Percentiles rank a stretch among this genome's conserved stretches.
These are phyloP conservation scores for Calameuta idolon DNA, from an alignment of 2,888 invertebrate species.

Conservation along the genomic window DNA sequence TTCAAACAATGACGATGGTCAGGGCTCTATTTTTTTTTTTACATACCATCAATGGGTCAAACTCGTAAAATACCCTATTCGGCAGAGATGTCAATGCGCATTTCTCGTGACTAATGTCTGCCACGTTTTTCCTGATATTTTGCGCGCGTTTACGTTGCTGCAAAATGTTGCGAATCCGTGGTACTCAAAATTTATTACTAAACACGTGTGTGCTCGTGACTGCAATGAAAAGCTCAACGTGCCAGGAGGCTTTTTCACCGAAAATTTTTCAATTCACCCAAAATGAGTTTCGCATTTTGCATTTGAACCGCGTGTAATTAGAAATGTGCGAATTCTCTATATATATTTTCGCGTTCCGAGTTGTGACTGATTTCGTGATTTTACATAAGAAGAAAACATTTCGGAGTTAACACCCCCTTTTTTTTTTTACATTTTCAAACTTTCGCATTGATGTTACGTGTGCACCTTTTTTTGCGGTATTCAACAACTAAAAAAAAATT, in stretches of 20 bases:
- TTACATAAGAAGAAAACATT: not conserved
- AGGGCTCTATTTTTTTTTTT: not conserved
- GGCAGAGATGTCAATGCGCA: not conserved
- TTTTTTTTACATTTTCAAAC: not conserved
- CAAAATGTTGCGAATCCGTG: not conserved
- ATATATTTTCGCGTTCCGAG: not conserved
- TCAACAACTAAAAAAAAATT: not conserved
- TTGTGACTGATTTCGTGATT: not conserved
- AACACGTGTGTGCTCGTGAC: not conserved
- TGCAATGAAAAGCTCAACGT: not conserved
- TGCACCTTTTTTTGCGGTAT: not conserved
- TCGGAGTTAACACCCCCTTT: not conserved
- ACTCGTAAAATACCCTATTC: not conserved
- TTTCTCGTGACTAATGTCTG: not conserved
- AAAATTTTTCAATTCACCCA: not conserved
- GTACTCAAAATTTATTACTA: not conserved
- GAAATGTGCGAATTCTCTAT: slow-evolving; percentile 2
- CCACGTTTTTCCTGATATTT: not conserved
- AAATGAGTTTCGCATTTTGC: slow-evolving; percentile 21
- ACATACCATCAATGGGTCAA: not conserved
- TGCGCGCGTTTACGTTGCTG: not conserved
- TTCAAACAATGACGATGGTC: not conserved
- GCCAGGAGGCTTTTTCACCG: not conserved
- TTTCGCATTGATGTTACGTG: not conserved
- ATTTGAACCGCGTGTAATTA: slow-evolving; percentile 37